A percentile compares a stretch with the other conserved stretches of the same genome.
Evolutionary conservation across 2,888 invertebrate species (phyloP).

Genomic region (Apantesis nais): DNA sequence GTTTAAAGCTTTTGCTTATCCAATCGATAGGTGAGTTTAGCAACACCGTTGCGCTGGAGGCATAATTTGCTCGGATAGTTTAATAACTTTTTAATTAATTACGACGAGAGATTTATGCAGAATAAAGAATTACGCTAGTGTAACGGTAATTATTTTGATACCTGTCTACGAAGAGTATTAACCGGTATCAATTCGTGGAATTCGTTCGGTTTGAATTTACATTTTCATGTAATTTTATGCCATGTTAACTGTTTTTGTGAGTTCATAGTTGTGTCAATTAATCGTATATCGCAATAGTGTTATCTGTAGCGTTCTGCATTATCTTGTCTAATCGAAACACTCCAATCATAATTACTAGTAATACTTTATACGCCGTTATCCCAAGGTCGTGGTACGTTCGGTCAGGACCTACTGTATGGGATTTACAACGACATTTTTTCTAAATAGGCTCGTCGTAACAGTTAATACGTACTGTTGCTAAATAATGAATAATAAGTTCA

Average conservation of each 20-base stretch:
- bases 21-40: neutral
- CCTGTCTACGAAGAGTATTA: neutral
- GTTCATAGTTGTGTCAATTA: constrained; percentile 21
- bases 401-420: constrained; percentile 16
- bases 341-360: constrained; percentile 38
- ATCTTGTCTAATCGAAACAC: constrained; percentile 38
- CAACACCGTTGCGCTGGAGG: neutral
- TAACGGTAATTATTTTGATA: too few species aligned
- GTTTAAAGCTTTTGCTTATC: neutral
- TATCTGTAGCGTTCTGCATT: constrained; percentile 30
- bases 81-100: neutral
- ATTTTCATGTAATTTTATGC: neutral
- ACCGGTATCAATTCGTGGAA: neutral
- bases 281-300: constrained; percentile 19
- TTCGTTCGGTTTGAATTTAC: too few species aligned
- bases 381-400: constrained; percentile 26
- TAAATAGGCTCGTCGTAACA: neutral
- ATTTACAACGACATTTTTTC: constrained; percentile 24
- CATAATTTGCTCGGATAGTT: neutral
- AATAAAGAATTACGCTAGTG: neutral
- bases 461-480: neutral
- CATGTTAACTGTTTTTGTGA: neutral
- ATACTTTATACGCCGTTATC: constrained; percentile 29
- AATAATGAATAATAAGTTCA: neutral
- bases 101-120: neutral